phyloP scores from a whole-genome alignment of 2,888 invertebrate genomes.

The Marronus borbonicus region DNA sequence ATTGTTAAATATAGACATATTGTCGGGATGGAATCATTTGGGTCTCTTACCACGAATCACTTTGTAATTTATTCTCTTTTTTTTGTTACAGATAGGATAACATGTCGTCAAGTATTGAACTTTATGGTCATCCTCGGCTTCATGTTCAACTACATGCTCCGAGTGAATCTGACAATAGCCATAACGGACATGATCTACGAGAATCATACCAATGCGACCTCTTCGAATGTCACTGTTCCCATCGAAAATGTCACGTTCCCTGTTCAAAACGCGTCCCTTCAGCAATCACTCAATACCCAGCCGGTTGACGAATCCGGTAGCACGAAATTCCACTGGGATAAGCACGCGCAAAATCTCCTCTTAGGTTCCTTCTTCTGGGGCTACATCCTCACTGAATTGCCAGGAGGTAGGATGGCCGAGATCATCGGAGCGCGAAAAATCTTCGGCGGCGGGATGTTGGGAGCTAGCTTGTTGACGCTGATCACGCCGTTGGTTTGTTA shows the following conservation, averaged over 20 bases:
- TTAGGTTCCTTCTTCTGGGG: conserved; percentile 95
- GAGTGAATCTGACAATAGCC: conserved; percentile 90
- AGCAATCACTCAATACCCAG: background rate
- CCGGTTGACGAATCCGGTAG: conserved; percentile 51
- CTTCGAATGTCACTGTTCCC: conserved; percentile 18
- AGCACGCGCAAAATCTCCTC: conserved; percentile 84
- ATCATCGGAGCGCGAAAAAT: conserved; percentile 86
- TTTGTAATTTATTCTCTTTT: background rate
- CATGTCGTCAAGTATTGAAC: conserved; percentile 87
- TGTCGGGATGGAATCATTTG: too few relatives aligned
- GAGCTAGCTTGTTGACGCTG: conserved; percentile 86
- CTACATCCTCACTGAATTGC: conserved; percentile 90
- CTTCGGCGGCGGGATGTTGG: conserved; percentile 89
- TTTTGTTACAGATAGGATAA: conserved; percentile 76
- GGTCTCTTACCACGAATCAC: too few relatives aligned
- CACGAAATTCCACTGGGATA: conserved; percentile 83
- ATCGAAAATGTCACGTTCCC: conserved; percentile 19
- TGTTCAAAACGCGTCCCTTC: background rate
- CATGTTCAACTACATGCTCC: conserved; percentile 91
- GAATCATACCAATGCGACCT: conserved; percentile 25
- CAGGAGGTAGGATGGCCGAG: conserved; percentile 90
- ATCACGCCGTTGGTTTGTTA: conserved; percentile 85
- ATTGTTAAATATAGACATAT: too few relatives aligned
- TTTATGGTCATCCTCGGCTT: conserved; percentile 90
- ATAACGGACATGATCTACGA: conserved; percentile 84